These are phyloP conservation scores for Cryptus armator DNA, from an alignment of 2,888 invertebrate species.

Conservation along the genomic window DNA sequence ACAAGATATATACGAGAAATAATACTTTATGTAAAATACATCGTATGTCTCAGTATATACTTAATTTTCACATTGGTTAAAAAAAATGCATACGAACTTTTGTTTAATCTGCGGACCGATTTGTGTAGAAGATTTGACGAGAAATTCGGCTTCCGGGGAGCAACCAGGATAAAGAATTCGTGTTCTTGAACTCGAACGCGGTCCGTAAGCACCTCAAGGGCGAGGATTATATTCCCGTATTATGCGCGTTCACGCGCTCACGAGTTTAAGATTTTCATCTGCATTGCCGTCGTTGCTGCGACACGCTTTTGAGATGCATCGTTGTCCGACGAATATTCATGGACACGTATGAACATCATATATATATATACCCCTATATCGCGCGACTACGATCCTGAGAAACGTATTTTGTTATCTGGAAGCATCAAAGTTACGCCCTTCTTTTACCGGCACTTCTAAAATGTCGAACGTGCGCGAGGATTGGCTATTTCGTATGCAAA, in stretches of 20 bases:
- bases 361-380: neutral
- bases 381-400: neutral
- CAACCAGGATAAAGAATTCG: neutral
- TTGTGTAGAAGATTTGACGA: too few relatives aligned
- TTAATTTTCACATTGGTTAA: too few relatives aligned
- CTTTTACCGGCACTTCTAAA: neutral
- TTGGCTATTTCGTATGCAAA: slow-evolving; percentile 29
- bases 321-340: slow-evolving; percentile 27
- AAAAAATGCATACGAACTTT: too few relatives aligned
- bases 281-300: neutral
- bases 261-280: neutral
- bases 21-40: too few relatives aligned
- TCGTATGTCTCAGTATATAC: too few relatives aligned
- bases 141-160: too few relatives aligned
- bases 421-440: neutral
- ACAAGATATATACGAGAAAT: too few relatives aligned
- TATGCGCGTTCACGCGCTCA: slow-evolving; percentile 26
- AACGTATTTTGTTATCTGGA: neutral
- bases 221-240: slow-evolving; percentile 7
- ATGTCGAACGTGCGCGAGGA: slow-evolving; percentile 3
- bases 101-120: too few relatives aligned
- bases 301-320: slow-evolving; percentile 13
- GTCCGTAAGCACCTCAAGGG: neutral
- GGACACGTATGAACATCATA: neutral
- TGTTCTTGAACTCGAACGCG: neutral